These are phyloP conservation scores for Rhea pennata DNA, from an alignment of 2,113 vertebrate genomes.

Conservation along the genomic window DNA sequence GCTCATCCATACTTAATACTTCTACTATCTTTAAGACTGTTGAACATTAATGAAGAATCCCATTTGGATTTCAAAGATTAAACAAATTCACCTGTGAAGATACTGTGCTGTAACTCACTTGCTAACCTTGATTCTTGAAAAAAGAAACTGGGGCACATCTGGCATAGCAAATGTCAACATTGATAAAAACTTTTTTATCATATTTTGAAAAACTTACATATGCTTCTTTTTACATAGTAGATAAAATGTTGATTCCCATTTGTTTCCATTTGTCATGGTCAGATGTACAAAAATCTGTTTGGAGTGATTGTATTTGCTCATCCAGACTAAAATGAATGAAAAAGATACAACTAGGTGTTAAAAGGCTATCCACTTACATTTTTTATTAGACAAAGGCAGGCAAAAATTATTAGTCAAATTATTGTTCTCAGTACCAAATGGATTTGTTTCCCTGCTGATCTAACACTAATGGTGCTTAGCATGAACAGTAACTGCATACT, in stretches of 20 bases:
- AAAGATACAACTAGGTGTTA: neutral
- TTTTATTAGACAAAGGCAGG: neutral
- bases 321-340: neutral
- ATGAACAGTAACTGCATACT: neutral
- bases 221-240: neutral
- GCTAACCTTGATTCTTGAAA: neutral
- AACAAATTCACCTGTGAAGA: constrained; percentile 7
- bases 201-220: constrained; percentile 42
- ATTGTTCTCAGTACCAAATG: neutral
- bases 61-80: constrained; percentile 16
- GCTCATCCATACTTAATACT: neutral
- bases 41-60: neutral
- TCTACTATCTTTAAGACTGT: neutral
- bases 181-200: constrained; percentile 26
- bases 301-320: constrained; percentile 18
- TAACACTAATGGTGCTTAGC: constrained; percentile 12
- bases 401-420: neutral
- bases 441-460: constrained; percentile 2
- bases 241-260: neutral
- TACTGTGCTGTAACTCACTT: neutral
- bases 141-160: neutral
- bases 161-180: neutral
- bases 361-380: neutral
- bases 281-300: constrained; percentile 54
- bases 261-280: constrained; percentile 39